phyloP scores from a whole-genome alignment of 37 sponge, comb jelly and placozoan species.

The Petrosia ficiformis region DNA sequence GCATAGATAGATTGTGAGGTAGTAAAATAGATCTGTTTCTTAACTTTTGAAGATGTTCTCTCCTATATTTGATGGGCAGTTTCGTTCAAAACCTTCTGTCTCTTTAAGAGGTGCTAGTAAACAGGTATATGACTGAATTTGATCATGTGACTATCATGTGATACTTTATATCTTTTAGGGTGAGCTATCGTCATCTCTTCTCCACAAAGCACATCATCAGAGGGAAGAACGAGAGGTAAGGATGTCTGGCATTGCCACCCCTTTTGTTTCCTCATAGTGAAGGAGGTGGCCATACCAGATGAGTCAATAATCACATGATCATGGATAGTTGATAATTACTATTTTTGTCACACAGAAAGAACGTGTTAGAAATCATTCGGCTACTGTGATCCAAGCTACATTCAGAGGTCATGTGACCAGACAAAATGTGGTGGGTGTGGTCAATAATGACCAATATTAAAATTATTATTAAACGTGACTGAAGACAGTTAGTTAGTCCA shows the following conservation, averaged over 20 bases:
- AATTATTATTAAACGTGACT: too few relatives aligned
- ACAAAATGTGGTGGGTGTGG: conserved; percentile 26
- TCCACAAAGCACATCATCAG: conserved; percentile 38
- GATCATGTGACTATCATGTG: background rate
- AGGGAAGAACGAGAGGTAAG: conserved; percentile 70
- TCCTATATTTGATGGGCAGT: conserved; percentile 75
- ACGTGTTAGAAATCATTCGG: conserved; percentile 12
- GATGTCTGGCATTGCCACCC: too few relatives aligned
- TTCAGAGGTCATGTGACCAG: conserved; percentile 38
- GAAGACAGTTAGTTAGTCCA: too few relatives aligned
- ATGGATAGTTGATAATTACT: background rate
- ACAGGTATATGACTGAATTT: conserved; percentile 18
- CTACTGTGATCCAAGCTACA: conserved; percentile 27
- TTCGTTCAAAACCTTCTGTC: conserved; percentile 65
- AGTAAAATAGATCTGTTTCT: background rate
- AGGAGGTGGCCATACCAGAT: too few relatives aligned
- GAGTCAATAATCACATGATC: too few relatives aligned
- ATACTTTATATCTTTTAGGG: conserved; percentile 14
- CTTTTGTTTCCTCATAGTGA: too few relatives aligned
- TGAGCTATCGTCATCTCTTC: conserved; percentile 24
- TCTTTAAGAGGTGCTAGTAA: conserved; percentile 75
- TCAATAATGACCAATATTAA: too few relatives aligned
- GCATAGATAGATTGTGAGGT: background rate
- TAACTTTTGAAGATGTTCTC: background rate
- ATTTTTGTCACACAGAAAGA: background rate